Conservation (phyloP, 2,797 vertebrate species). For the Syndactyla subalaris region DNA sequence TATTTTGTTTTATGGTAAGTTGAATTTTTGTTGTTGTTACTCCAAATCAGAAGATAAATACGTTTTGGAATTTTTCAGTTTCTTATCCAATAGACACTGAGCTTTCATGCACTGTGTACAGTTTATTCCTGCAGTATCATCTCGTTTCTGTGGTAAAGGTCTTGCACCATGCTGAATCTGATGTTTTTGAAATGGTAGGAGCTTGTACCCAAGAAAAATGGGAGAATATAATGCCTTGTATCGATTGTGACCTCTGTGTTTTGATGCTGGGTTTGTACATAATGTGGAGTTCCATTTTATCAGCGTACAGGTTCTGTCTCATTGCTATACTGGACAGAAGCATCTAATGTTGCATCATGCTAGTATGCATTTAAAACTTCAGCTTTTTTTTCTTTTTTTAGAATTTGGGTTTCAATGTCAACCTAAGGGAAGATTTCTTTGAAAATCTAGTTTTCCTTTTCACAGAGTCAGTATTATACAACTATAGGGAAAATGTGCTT, state of each 20-base stretch:
- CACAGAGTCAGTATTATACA: background rate
- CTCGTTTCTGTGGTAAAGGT: background rate
- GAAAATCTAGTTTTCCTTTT: background rate
- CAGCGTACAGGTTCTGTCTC: background rate
- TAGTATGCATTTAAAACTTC: background rate
- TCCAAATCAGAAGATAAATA: background rate
- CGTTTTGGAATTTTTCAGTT: background rate
- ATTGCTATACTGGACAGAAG: background rate
- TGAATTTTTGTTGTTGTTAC: background rate
- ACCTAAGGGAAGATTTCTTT: background rate
- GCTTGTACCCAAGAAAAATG: background rate
- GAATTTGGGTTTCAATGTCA: background rate
- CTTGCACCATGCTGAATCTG: background rate
- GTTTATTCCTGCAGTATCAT: background rate
- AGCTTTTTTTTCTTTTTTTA: background rate
- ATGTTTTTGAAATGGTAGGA: background rate
- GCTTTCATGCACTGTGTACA: background rate
- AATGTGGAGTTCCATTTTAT: background rate
- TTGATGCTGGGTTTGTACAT: background rate
- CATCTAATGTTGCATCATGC: background rate
- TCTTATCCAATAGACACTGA: background rate
- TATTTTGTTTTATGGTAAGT: background rate
- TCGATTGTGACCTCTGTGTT: background rate
- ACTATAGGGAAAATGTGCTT: background rate
- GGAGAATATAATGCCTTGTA: background rate